phyloP scores from a whole-genome alignment of 1,140 invertebrate species.

The Diabrotica undecimpunctata region DNA sequence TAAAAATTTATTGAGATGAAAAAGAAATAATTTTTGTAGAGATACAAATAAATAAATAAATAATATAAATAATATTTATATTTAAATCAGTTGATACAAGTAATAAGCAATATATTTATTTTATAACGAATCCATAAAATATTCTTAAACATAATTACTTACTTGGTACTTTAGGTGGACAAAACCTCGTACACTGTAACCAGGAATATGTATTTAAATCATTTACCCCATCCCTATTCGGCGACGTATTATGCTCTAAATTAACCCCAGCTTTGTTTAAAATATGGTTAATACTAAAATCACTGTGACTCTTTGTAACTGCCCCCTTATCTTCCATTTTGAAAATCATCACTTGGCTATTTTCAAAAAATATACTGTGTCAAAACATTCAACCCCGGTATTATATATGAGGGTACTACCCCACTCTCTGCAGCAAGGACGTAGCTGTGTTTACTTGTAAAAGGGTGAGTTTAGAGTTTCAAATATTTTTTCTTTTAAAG shows the following conservation, averaged over 20 bases:
- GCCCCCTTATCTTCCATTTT: conserved; percentile 15
- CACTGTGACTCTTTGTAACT: conserved; percentile 28
- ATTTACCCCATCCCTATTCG: conserved; percentile 20
- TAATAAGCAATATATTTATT: too few species aligned
- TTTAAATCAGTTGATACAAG: too few species aligned
- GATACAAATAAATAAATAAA: too few species aligned
- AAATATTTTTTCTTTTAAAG: too few species aligned
- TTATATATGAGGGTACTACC: conserved; percentile 27
- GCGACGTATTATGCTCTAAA: conserved; percentile 27
- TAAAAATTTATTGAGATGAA: too few species aligned
- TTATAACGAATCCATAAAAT: too few species aligned
- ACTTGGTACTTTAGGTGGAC: conserved; percentile 69
- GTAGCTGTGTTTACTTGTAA: too few species aligned
- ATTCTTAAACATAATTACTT: conserved; percentile 45
- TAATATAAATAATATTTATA: too few species aligned
- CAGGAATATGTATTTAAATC: conserved; percentile 50
- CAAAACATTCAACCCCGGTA: conserved; percentile 21
- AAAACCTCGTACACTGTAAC: conserved; percentile 72
- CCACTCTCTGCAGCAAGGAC: conserved; percentile 18
- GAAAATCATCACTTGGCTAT: conserved; percentile 11
- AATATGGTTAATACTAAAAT: conserved; percentile 56
- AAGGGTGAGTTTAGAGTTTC: too few species aligned
- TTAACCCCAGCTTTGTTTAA: conserved; percentile 44
- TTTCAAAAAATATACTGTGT: conserved; percentile 20
- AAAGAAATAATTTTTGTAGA: too few species aligned